Conservation (phyloP, 2,888 invertebrate species). For the Hydropsyche betteni region DNA sequence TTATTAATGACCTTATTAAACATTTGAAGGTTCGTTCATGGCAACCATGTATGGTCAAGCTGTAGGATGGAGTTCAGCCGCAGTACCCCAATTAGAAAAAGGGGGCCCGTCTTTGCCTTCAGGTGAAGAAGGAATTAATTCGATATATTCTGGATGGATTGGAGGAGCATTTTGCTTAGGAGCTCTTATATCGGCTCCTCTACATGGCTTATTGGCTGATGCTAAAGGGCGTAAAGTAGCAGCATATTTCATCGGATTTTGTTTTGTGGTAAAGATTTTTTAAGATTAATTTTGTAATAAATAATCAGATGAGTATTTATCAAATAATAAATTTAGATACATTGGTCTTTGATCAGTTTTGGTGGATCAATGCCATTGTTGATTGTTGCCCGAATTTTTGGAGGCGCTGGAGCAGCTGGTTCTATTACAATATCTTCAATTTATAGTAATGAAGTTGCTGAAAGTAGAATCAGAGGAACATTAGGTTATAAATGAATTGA, state of each 20-base stretch:
- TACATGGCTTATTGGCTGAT: conserved; percentile 63
- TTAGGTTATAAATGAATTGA: conserved; percentile 37
- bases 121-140: conserved; percentile 29
- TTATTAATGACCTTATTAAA: neutral
- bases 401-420: conserved; percentile 45
- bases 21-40: conserved; percentile 43
- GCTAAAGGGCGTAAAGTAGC: conserved; percentile 61
- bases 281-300: conserved; percentile 26
- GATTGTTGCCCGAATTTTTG: conserved; percentile 41
- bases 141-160: conserved; percentile 43
- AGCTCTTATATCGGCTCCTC: conserved; percentile 62
- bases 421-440: conserved; percentile 48
- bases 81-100: conserved; percentile 42
- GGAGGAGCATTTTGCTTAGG: conserved; percentile 58
- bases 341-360: conserved; percentile 44
- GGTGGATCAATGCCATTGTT: conserved; percentile 36
- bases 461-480: conserved; percentile 33
- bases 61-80: conserved; percentile 46
- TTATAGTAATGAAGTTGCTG: conserved; percentile 48
- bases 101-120: conserved; percentile 29
- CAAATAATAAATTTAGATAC: conserved; percentile 40
- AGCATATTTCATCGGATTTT: conserved; percentile 60
- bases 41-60: conserved; percentile 46
- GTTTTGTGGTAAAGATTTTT: conserved; percentile 60
- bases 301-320: too few relatives aligned